Conservation (phyloP, 1,140 invertebrate species). For the Condylostylus longicornis region DNA sequence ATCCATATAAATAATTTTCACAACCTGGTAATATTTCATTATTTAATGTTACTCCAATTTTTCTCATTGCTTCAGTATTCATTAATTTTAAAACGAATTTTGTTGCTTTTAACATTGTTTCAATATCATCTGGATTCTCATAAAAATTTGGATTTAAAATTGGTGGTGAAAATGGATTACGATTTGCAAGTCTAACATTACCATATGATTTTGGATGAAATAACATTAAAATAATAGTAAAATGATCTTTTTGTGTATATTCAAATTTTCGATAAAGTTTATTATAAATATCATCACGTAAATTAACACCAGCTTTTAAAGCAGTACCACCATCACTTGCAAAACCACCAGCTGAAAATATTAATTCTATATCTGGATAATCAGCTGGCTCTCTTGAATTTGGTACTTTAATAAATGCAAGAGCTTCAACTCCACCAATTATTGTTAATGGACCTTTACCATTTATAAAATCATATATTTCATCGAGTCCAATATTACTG, state of each 20-base stretch:
- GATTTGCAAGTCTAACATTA: constrained; percentile 44
- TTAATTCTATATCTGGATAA: constrained; percentile 46
- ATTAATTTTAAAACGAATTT: constrained; percentile 44
- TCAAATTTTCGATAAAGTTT: constrained; percentile 40
- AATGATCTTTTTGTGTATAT: constrained; percentile 37
- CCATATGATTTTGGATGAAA: constrained; percentile 61
- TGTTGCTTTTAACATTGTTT: constrained; percentile 50
- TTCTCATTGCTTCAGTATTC: constrained; percentile 43
- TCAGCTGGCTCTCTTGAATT: constrained; percentile 35
- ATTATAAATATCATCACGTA: constrained; percentile 43
- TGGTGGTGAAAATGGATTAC: constrained; percentile 57
- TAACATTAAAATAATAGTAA: constrained; percentile 52
- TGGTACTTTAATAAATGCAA: constrained; percentile 46
- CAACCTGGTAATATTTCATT: constrained; percentile 44
- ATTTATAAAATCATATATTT: constrained; percentile 33
- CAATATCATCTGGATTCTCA: constrained; percentile 43
- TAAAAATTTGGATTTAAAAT: constrained; percentile 63
- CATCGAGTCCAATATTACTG: constrained; percentile 25
- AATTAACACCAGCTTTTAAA: constrained; percentile 37
- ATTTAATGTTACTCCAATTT: constrained; percentile 40
- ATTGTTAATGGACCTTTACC: constrained; percentile 37
- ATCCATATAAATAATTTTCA: constrained; percentile 34
- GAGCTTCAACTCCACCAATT: constrained; percentile 44
- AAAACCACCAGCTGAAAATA: constrained; percentile 37
- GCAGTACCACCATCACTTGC: constrained; percentile 48